phyloP scores from a whole-genome alignment of 2,113 vertebrate species.

The Lucifuga dentata region DNA sequence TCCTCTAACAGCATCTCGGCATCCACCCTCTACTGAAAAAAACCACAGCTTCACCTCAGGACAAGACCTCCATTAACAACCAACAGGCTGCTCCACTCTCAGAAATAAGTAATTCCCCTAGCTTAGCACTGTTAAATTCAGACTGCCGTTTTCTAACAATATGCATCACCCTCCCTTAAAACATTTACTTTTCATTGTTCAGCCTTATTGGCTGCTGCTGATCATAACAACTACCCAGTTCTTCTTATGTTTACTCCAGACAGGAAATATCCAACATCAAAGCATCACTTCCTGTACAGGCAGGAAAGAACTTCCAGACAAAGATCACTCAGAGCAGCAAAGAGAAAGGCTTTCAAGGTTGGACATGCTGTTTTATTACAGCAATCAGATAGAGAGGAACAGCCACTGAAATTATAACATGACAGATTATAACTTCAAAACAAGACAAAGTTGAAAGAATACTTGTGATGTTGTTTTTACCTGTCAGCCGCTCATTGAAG shows the following conservation, averaged over 20 bases:
- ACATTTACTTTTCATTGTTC: not conserved
- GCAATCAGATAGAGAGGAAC: not conserved
- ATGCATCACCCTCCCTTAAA: too few species aligned
- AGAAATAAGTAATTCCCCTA: too few species aligned
- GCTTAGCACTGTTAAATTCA: too few species aligned
- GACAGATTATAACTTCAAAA: not conserved
- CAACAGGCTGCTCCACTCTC: not conserved
- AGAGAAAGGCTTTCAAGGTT: not conserved
- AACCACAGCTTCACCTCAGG: conserved; percentile 2
- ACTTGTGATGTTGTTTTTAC: conserved; percentile 45
- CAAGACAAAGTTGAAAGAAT: not conserved
- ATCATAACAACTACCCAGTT: not conserved
- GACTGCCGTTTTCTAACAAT: too few species aligned
- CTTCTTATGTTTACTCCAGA: conserved; percentile 1
- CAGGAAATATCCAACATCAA: conserved; percentile 24
- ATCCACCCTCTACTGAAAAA: conserved; percentile 12
- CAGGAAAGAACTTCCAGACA: conserved; percentile 3
- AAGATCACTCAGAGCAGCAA: not conserved
- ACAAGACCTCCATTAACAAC: not conserved
- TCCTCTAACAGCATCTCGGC: conserved; percentile 10
- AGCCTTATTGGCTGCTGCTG: not conserved
- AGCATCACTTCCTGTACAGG: conserved; percentile 4
- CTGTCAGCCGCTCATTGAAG: conserved; percentile 38
- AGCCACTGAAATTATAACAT: not conserved
- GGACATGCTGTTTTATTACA: too few species aligned